Evolutionary conservation across 2,888 invertebrate species (phyloP), one percentile per base, ranked within the genome.

Genomic region (Choreutis nemorana): DNA sequence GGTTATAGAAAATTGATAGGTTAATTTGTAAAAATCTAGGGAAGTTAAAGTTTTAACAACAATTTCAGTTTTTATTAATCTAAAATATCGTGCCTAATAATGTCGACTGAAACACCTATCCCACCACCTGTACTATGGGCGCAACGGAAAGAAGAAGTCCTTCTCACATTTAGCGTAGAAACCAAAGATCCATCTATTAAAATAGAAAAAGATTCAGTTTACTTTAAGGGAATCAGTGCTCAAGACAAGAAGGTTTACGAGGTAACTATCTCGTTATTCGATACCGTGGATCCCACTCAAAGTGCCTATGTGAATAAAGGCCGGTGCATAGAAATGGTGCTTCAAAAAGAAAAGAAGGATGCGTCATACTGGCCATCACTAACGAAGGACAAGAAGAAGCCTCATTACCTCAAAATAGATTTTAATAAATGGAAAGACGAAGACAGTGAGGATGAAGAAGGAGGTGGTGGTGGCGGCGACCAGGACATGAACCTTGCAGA

Each of bases 371-470:
- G 97, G 97, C 89, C 94, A 30, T 82, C 89, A 42, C 78, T 97
- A 45, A 90, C 93, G 32, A 91, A 90, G 61, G 91, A 91, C 49
- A 90, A 87, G 53, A 88, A 87, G 66, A 97, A 97, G 78, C 87
- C 89, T 48, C 96, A 96, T 64, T 97, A 96, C 89, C 82, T 98
- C 48, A 97, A 97, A 81, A 90, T 96, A 49, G 97, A 98, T 63
- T 99, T 98, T 65, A 92, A 94, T 62, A 96, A 96, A 78, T 98
- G 97, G 97, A 88, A 87, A 73, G 97, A 97, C 77, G 97, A 98
- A 71, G 94, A 94, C 54, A 97, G 97, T 37, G 93, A 91, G 30
- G 90, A 89, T 40, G 94, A 93, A 44, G 84, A 62, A 33, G 59
- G 42, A 26, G 61, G 55, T 33, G 22, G 12, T 14, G 23, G 25